A percentile compares a stretch with the other conserved stretches of the same genome.
Conservation (phyloP, 2,113 vertebrate species). For the Proterorhinus semilunaris region DNA sequence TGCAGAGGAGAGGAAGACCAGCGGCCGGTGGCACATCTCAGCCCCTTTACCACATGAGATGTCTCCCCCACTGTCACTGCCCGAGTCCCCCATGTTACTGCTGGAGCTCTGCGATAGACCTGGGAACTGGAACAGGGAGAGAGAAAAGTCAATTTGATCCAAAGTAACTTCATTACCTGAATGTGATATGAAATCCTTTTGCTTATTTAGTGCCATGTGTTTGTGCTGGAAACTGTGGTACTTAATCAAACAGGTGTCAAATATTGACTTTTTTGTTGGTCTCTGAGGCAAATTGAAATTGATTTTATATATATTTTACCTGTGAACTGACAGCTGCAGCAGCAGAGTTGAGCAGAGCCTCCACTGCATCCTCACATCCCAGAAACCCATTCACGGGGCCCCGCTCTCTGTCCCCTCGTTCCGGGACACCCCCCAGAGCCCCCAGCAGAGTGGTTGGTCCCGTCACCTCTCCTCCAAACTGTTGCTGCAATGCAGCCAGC, state of each 20-base stretch:
- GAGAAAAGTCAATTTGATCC: conserved; percentile 4
- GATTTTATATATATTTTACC: conserved; percentile 60
- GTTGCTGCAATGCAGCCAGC: conserved; percentile 92
- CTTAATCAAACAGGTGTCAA: not conserved
- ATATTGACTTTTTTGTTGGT: not conserved
- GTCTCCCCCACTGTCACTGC: conserved; percentile 83
- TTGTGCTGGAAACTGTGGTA: not conserved
- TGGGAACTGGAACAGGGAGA: conserved; percentile 78
- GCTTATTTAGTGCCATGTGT: not conserved
- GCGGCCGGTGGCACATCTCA: conserved; percentile 82
- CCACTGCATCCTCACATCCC: conserved; percentile 95
- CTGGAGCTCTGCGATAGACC: conserved; percentile 79
- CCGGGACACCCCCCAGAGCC: conserved; percentile 68
- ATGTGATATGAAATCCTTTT: not conserved
- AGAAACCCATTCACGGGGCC: conserved; percentile 85
- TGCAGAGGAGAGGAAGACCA: conserved; percentile 77
- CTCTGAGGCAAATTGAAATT: no score
- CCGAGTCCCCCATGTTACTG: conserved; percentile 75
- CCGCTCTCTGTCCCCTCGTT: conserved; percentile 76
- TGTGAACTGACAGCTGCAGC: conserved; percentile 85
- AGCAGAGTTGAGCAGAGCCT: conserved; percentile 90
- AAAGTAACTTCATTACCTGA: no score
- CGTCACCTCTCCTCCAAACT: conserved; percentile 89
- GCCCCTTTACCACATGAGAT: conserved; percentile 80
- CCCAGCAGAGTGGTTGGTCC: conserved; percentile 74